phyloP scores from a whole-genome alignment of 2,888 invertebrate species.

The Dryobota labecula region DNA sequence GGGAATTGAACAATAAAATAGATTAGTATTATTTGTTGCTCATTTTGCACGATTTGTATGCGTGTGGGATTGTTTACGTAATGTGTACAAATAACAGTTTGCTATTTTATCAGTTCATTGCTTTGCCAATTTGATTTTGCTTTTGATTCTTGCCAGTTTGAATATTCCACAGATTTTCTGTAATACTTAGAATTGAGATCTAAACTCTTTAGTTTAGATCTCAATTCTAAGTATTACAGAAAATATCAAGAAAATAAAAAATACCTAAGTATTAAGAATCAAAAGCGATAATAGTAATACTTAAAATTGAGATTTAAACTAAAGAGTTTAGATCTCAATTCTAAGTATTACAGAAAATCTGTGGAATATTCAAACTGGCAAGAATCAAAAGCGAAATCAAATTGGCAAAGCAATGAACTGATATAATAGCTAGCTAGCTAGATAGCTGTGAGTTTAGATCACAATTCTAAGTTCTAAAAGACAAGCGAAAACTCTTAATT shows the following conservation, averaged over 20 bases:
- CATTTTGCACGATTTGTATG: constrained; percentile 30
- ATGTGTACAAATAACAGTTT: constrained; percentile 12
- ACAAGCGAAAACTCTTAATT: no score
- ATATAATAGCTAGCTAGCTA: constrained; percentile 37
- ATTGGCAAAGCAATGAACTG: constrained; percentile 12
- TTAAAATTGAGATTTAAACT: no score
- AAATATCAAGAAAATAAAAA: no score
- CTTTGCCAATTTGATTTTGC: constrained; percentile 10
- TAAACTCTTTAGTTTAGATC: no score
- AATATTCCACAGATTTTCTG: neutral
- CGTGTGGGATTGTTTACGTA: constrained; percentile 19
- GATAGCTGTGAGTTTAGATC: no score
- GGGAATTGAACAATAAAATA: constrained; percentile 36
- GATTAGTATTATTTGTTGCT: constrained; percentile 40
- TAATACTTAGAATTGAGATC: no score
- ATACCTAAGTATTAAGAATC: no score
- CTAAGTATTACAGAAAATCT: neutral
- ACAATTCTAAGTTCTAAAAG: no score
- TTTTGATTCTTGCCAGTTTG: neutral
- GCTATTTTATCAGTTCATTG: constrained; percentile 28
- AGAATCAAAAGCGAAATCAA: constrained; percentile 8
- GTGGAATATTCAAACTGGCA: neutral
- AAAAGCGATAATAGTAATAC: no score
- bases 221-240: no score
- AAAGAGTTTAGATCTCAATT: no score